phyloP scores from a whole-genome alignment of 2,113 vertebrate genomes.

The Pavo muticus region DNA sequence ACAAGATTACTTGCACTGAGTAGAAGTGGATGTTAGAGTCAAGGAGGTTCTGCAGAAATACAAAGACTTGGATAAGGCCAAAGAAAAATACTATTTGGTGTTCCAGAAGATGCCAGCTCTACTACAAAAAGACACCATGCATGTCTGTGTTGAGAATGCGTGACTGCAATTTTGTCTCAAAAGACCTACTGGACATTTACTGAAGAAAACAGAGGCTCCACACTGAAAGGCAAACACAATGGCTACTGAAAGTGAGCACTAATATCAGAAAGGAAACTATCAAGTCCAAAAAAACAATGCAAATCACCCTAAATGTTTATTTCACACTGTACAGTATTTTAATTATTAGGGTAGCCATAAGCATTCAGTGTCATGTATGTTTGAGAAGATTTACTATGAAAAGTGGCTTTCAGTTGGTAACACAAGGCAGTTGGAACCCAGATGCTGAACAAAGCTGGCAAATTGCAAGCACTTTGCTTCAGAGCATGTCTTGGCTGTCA shows the following conservation, averaged over 20 bases:
- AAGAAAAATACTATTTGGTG: neutral
- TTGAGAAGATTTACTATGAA: neutral
- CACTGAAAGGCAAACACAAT: neutral
- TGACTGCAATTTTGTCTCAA: neutral
- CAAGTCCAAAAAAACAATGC: neutral
- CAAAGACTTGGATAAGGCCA: rapidly evolving
- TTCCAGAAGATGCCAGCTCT: neutral
- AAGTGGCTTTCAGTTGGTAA: neutral
- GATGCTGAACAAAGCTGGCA: neutral
- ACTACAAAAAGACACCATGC: neutral
- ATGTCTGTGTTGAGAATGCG: neutral
- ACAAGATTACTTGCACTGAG: neutral
- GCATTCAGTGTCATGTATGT: neutral
- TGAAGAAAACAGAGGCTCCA: neutral
- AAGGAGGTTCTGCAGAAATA: neutral
- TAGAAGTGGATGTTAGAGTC: neutral
- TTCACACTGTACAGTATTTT: neutral
- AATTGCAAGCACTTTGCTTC: neutral
- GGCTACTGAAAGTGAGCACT: neutral
- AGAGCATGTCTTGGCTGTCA: neutral
- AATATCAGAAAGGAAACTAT: neutral
- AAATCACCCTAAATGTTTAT: neutral
- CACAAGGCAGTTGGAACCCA: neutral
- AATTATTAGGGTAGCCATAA: neutral
- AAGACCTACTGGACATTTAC: neutral